These are phyloP conservation scores for Elymnias hypermnestra DNA, from an alignment of 1,140 invertebrate genomes.

Conservation along the genomic window DNA sequence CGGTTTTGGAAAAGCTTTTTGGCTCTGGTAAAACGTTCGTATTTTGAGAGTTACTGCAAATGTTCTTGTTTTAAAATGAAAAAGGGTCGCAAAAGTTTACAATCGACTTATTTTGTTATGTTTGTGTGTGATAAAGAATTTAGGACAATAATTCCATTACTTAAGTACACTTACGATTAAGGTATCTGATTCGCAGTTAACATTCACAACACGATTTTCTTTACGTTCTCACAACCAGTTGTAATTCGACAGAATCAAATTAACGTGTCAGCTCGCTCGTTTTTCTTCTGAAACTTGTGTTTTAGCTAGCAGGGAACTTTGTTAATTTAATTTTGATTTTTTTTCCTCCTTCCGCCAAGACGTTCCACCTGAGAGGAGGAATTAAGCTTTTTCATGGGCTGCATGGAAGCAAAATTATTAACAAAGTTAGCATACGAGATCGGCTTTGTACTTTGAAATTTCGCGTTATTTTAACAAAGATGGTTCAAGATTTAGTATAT, in stretches of 20 bases:
- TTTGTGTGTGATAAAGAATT: too few species aligned
- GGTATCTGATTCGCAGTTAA: conserved; percentile 25
- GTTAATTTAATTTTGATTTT: conserved; percentile 64
- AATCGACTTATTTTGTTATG: too few species aligned
- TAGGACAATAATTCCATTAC: conserved; percentile 11
- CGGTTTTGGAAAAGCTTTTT: too few species aligned
- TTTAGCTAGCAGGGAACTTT: conserved; percentile 67
- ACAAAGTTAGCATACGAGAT: conserved; percentile 16
- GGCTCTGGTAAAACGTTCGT: too few species aligned
- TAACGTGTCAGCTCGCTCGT: conserved; percentile 67
- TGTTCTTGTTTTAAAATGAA: too few species aligned
- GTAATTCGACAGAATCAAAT: conserved; percentile 69
- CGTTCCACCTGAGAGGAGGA: conserved; percentile 44
- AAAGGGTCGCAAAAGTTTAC: too few species aligned
- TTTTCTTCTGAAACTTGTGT: conserved; percentile 71
- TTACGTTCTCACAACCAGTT: conserved; percentile 53
- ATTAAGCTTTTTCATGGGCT: conserved; percentile 42
- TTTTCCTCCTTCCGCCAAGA: conserved; percentile 44
- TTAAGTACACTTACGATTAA: conserved; percentile 6
- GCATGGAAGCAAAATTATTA: conserved; percentile 24
- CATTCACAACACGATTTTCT: conserved; percentile 51
- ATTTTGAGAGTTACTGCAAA: too few species aligned
- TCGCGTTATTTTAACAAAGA: not conserved
- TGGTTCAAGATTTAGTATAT: not conserved
- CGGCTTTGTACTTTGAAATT: not conserved